A percentile compares a stretch with the other conserved stretches of the same genome.
Conservation (phyloP, 1,140 invertebrate species). For the Drosophila mayri region DNA sequence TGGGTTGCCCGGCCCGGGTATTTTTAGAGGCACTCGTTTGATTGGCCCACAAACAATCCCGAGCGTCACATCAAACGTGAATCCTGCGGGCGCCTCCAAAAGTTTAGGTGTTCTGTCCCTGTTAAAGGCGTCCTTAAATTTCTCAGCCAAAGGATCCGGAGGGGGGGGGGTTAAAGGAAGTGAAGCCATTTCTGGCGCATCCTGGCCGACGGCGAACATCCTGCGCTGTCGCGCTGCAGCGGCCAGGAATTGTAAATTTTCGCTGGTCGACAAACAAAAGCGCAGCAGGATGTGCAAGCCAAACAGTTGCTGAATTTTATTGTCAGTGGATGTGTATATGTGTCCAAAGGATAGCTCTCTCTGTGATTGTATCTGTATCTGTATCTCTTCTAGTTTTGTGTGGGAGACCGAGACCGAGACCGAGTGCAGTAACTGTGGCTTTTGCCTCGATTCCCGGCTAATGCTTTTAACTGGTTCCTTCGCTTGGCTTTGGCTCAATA, state of each 20-base stretch:
- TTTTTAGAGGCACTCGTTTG: slow-evolving; percentile 50
- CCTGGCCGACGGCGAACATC: slow-evolving; percentile 61
- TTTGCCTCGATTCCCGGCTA: slow-evolving; percentile 12
- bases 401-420: slow-evolving; percentile 17
- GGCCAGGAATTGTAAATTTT: slow-evolving; percentile 77
- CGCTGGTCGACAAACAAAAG: slow-evolving; percentile 68
- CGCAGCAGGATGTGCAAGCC: slow-evolving; percentile 66
- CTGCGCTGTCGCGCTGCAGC: slow-evolving; percentile 17
- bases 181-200: slow-evolving; percentile 76
- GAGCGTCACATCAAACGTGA: slow-evolving; percentile 44
- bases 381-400: slow-evolving; percentile 21
- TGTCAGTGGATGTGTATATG: slow-evolving; percentile 45
- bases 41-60: slow-evolving; percentile 39
- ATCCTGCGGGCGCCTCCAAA: slow-evolving; percentile 21
- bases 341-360: slow-evolving; percentile 1
- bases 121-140: slow-evolving; percentile 35
- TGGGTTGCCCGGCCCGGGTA: slow-evolving; percentile 43
- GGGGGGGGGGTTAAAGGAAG: slow-evolving; percentile 46
- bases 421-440: slow-evolving; percentile 43
- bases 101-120: background rate
- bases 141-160: background rate
- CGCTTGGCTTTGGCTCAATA: slow-evolving; percentile 40
- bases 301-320: slow-evolving; percentile 65
- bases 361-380: background rate
- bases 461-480: slow-evolving; percentile 43